phyloP scores from a whole-genome alignment of 2,888 invertebrate species.

The Sipha maydis region DNA sequence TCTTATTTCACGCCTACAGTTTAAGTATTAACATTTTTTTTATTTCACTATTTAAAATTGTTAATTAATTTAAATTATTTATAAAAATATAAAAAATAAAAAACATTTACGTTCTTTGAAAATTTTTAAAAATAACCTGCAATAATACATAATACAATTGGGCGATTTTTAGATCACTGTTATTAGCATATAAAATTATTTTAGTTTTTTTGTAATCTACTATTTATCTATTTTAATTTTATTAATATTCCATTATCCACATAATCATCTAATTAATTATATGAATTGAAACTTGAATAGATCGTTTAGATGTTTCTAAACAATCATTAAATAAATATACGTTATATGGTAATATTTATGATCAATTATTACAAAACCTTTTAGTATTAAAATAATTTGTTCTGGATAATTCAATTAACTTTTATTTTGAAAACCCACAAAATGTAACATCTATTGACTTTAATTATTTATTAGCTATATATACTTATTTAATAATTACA shows the following conservation, averaged over 20 bases:
- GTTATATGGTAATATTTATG: not conserved
- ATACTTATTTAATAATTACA: not conserved
- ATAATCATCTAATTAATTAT: not conserved
- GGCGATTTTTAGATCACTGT: no score
- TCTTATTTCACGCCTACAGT: no score
- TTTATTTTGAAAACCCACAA: not conserved
- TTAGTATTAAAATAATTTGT: not conserved
- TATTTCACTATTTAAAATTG: no score
- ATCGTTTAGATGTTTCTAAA: not conserved
- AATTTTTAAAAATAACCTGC: no score
- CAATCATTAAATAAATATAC: not conserved
- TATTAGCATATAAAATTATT: no score
- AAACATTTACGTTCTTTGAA: no score
- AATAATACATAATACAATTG: no score
- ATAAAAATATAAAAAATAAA: no score
- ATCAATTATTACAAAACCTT: not conserved
- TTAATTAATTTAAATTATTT: no score
- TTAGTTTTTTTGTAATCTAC: not conserved
- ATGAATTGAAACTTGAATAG: not conserved
- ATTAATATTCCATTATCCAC: not conserved
- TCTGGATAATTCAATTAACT: not conserved
- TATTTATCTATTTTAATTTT: not conserved
- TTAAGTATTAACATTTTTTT: no score
- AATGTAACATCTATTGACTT: not conserved
- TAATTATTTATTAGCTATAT: not conserved